Evolutionary conservation across 2,113 vertebrate species (phyloP), one percentile per base, ranked within the genome.

Genomic region (Daboia siamensis): DNA sequence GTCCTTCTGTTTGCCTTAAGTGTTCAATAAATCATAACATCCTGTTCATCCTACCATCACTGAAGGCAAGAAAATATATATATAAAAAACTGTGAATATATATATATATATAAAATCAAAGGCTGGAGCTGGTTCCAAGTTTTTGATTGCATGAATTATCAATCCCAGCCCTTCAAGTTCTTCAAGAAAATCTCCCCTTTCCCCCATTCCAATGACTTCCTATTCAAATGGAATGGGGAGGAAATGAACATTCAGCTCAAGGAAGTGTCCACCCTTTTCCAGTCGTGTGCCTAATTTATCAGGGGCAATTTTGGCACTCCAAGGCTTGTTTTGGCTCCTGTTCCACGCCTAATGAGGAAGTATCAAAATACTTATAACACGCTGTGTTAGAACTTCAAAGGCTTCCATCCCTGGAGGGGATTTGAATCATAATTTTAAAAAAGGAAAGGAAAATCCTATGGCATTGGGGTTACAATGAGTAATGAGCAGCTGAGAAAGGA

Each of bases 211-310:
- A 98, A 98, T 97, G 97, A 98, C 98, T 99, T 99, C 98, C 98
- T 98, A 98, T 96, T 97, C 96, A 96, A 94, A 97, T 97, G 98
- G 97, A 98, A 98, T 98, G 97, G 97, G 96, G 98, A 98, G 98
- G 98, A 99, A 99, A 98, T 97, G 97, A 97, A 94, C 95, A 95
- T 97, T 98, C 97, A 97, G 95, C 97, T 94, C 95, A 97, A 98
- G 98, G 98, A 98, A 98, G 98, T 98, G 94, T 93, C 98, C 98
- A 97, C 98, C 98, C 98, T 97, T 98, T 98, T 99, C 98, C 98
- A 98, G 98, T 98, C 98, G 98, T 98, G 98, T 99, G 98, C 98
- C 98, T 98, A 96, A 98, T 98, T 98, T 98, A 98, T 98, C 98
- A 98, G 98, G 98, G 98, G 98, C 97, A 97, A 96, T 96, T 97